These are phyloP conservation scores for Cotesia typhae DNA, from an alignment of 1,140 invertebrate genomes.

Conservation along the genomic window DNA sequence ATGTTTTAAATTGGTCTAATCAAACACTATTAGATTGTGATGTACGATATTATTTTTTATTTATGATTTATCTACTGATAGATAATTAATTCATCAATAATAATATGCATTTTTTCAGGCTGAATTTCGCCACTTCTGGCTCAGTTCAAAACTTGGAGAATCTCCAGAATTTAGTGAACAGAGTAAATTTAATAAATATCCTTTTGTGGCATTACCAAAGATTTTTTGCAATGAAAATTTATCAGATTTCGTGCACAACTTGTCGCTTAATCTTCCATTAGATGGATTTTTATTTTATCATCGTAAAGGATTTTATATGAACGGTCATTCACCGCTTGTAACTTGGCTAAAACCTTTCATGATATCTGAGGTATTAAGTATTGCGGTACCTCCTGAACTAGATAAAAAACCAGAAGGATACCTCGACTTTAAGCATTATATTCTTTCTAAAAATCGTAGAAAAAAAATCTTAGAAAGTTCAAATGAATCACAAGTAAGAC, in stretches of 20 bases:
- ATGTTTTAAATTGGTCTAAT: conserved; percentile 84
- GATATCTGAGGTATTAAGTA: conserved; percentile 80
- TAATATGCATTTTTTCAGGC: conserved; percentile 62
- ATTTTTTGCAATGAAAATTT: conserved; percentile 58
- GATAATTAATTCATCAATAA: conserved; percentile 12
- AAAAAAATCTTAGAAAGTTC: conserved; percentile 19
- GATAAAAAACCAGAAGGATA: conserved; percentile 60
- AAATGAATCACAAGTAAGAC: conserved; percentile 19
- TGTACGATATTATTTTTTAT: conserved; percentile 64
- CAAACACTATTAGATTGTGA: conserved; percentile 81
- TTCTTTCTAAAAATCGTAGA: conserved; percentile 28
- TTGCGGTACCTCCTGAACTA: conserved; percentile 61
- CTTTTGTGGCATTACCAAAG: conserved; percentile 65
- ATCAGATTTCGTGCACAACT: conserved; percentile 53
- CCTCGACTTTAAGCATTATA: conserved; percentile 54
- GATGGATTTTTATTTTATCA: conserved; percentile 89
- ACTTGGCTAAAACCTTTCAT: conserved; percentile 90
- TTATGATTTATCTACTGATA: background rate
- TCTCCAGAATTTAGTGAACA: conserved; percentile 58
- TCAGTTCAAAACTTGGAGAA: conserved; percentile 75
- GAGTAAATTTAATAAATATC: conserved; percentile 64
- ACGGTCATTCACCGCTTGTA: conserved; percentile 83
- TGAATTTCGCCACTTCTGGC: conserved; percentile 81
- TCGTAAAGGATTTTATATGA: conserved; percentile 78
- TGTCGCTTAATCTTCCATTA: conserved; percentile 58